Base-by-base conservation (phyloP, 2,797 vertebrate genomes). In the Eurystomus glaucurus region DNA sequence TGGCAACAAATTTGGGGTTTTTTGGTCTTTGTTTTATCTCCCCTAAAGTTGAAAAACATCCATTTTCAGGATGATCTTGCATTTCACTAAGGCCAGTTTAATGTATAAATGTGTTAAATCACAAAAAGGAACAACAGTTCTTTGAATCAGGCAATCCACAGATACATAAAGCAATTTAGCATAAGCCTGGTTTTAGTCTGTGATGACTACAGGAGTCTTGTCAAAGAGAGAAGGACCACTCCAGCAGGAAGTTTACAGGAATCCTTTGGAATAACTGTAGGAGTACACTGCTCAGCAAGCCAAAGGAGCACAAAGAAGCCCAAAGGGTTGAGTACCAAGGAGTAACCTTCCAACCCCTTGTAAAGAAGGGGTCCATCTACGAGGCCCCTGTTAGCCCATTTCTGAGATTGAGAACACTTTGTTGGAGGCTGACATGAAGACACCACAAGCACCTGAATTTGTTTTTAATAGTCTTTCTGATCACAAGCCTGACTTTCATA, bases 351-450 rank as follows among this genome's bases (percentile, higher is more conserved):
- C 16, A 54, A 54, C 60, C 84, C 23, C 26, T 28, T 48, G 16
- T n/a, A 72, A 90, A 72, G 43, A 72, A 9, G 0, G 0, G 0
- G 14, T 35, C 22, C 28, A 14, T 37, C 37, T 39, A 12, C 2
- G 5, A 72, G 25, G 14, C 10, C 19, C 5, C 45, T 50, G 2
- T 46, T 65, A 0, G 0, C 16, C 10, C 25, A 37, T 68, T 78
- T 77, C 35, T 65, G 43, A 70, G 51, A 48, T 1, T 52, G 26
- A 60, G 14, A 20, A 29, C 14, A 29, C 10, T 78, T 57, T 43
- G 10, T 4, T 54, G 62, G 29, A 88, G 9, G n/a, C 3, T 2
- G 1, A 58, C 39, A 37, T 2, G 26, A 71, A 65, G 28, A 43
- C 31, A 43, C 21, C n/a, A 9, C 21, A 82, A 86, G 37, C 2